Percentiles rank a stretch among this genome's conserved stretches.
phyloP scores from a whole-genome alignment of 2,113 vertebrate species.

The Ochotona curzoniae region DNA sequence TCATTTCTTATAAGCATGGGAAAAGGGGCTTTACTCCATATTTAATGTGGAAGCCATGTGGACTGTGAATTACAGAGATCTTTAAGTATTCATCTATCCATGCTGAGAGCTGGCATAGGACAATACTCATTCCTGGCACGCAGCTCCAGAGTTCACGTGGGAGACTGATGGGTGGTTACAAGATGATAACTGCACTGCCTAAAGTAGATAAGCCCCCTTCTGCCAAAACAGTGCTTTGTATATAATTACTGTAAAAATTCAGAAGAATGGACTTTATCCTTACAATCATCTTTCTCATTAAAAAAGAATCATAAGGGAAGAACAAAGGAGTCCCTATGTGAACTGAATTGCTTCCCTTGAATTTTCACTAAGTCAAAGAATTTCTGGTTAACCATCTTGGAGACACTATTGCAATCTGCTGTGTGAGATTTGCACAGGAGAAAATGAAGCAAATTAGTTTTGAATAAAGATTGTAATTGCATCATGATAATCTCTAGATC shows the following conservation, averaged over 20 bases:
- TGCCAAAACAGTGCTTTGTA: slow-evolving; percentile 86
- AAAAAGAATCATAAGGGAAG: slow-evolving; percentile 85
- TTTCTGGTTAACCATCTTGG: slow-evolving; percentile 74
- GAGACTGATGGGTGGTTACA: slow-evolving; percentile 86
- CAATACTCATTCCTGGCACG: slow-evolving; percentile 83
- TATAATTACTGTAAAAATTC: slow-evolving; percentile 87
- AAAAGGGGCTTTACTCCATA: slow-evolving; percentile 42
- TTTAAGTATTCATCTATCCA: slow-evolving; percentile 83
- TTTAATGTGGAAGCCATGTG: slow-evolving; percentile 74
- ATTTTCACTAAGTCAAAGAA: slow-evolving; percentile 85
- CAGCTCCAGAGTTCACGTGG: slow-evolving; percentile 74
- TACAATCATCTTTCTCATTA: slow-evolving; percentile 85
- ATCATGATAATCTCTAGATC: slow-evolving; percentile 41
- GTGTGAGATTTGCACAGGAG: slow-evolving; percentile 49
- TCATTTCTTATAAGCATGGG: slow-evolving; percentile 35
- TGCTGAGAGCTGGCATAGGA: slow-evolving; percentile 79
- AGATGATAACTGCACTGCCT: slow-evolving; percentile 88
- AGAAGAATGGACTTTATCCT: slow-evolving; percentile 86
- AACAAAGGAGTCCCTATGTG: slow-evolving; percentile 83
- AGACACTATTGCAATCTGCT: slow-evolving; percentile 64
- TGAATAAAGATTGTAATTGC: slow-evolving; percentile 55
- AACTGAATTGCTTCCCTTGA: slow-evolving; percentile 82
- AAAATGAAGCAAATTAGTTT: slow-evolving; percentile 35
- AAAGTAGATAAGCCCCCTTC: slow-evolving; percentile 83
- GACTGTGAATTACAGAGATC: slow-evolving; percentile 82